Percentiles rank a stretch among this genome's conserved stretches.
These are phyloP conservation scores for Glyptemys insculpta DNA, from an alignment of 2,797 vertebrate species.

Conservation along the genomic window DNA sequence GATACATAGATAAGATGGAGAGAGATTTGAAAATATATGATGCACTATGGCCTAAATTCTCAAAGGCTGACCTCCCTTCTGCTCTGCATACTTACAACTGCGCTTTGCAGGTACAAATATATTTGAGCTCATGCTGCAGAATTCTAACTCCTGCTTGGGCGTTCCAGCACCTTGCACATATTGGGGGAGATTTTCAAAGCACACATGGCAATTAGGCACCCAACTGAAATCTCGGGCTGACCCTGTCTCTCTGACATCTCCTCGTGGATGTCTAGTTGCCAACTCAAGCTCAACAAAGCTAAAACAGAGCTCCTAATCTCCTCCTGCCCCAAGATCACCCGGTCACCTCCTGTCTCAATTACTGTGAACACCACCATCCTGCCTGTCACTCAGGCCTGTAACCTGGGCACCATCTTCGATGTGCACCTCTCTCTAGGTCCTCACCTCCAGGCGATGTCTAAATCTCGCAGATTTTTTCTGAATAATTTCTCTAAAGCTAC, in stretches of 20 bases:
- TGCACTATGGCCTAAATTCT: not conserved
- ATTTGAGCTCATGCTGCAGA: not conserved
- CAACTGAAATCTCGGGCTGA: not conserved
- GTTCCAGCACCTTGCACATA: not conserved
- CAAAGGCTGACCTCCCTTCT: not conserved
- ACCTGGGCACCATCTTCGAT: rapidly evolving
- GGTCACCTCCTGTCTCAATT: rapidly evolving
- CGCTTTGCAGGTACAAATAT: not conserved
- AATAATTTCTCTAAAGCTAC: not conserved
- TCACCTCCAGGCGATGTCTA: rapidly evolving
- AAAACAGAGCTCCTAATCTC: not conserved
- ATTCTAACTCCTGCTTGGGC: not conserved
- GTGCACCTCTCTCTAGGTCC: not conserved
- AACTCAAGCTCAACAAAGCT: not conserved
- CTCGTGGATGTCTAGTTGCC: not conserved
- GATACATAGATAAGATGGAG: not conserved
- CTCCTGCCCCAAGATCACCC: not conserved
- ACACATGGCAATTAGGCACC: not conserved
- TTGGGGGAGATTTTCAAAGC: not conserved
- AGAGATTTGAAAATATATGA: not conserved
- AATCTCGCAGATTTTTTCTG: not conserved
- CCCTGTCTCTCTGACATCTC: too few species aligned
- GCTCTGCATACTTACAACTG: too few species aligned
- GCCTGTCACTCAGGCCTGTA: rapidly evolving
- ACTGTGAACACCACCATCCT: rapidly evolving